These are phyloP conservation scores for Noctua comes DNA, from an alignment of 2,888 invertebrate species.

Conservation along the genomic window DNA sequence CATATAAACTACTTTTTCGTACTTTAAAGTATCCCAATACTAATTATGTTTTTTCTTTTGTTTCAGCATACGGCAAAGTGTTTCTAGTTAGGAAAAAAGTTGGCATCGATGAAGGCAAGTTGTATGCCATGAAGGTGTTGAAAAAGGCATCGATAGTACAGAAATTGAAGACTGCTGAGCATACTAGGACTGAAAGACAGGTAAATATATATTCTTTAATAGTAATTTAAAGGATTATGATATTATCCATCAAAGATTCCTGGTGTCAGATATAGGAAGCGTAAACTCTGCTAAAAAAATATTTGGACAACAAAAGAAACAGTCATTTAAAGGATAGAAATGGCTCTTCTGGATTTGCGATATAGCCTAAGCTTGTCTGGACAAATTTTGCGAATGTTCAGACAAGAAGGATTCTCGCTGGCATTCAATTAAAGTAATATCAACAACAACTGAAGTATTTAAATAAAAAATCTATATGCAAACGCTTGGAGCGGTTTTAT, in stretches of 20 bases:
- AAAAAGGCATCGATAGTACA: conserved; percentile 98
- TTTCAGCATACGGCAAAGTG: conserved; percentile 98
- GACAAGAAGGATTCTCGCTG: conserved; percentile 4
- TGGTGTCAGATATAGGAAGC: background rate
- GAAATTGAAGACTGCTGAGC: conserved; percentile 98
- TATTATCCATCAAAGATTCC: background rate
- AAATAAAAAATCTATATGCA: background rate
- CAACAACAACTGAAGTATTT: conserved; percentile 5
- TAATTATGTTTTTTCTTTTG: conserved; percentile 71
- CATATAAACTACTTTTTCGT: background rate
- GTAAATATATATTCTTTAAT: conserved; percentile 73
- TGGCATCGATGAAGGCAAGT: conserved; percentile 95
- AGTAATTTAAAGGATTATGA: background rate
- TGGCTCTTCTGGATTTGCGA: background rate
- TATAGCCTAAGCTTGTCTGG: background rate
- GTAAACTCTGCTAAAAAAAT: background rate
- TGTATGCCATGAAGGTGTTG: conserved; percentile 99
- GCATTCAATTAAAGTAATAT: conserved; percentile 11
- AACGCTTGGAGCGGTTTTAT: conserved; percentile 20
- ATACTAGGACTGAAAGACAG: conserved; percentile 98
- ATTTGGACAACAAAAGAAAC: background rate
- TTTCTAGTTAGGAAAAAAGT: conserved; percentile 98
- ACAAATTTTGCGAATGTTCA: conserved; percentile 4
- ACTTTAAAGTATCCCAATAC: background rate
- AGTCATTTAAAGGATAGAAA: background rate